Percentiles rank a stretch among this genome's conserved stretches.
Conservation (phyloP, 92 coral and sea anemone species). For the Micromussa lordhowensis region DNA sequence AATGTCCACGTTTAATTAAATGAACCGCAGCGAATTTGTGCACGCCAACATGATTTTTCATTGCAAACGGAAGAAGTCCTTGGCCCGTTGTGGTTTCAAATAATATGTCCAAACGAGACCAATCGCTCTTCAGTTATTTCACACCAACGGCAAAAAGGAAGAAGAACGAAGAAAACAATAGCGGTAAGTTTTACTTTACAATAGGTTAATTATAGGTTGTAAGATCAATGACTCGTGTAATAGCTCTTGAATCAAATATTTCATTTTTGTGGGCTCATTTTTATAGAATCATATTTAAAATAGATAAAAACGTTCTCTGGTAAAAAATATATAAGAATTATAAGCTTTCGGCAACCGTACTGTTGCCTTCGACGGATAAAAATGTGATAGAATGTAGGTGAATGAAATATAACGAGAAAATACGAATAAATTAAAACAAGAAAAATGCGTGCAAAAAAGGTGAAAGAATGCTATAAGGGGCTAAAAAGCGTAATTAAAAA, state of each 20-base stretch:
- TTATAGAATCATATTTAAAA: conserved; percentile 5
- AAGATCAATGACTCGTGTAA: conserved; percentile 23
- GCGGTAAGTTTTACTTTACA: conserved; percentile 19
- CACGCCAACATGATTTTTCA: conserved; percentile 32
- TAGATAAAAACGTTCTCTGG: too few relatives aligned
- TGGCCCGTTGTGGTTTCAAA: conserved; percentile 30
- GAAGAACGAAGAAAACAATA: conserved; percentile 26
- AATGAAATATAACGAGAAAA: too few relatives aligned
- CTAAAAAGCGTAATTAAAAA: too few relatives aligned
- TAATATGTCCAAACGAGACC: conserved; percentile 33
- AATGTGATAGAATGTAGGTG: too few relatives aligned
- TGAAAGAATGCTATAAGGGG: too few relatives aligned
- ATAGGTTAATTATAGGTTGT: conserved; percentile 18
- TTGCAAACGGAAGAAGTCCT: conserved; percentile 36
- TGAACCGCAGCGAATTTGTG: conserved; percentile 2
- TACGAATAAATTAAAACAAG: too few relatives aligned
- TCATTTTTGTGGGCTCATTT: conserved; percentile 8
- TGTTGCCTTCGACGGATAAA: too few relatives aligned
- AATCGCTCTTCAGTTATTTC: conserved; percentile 42
- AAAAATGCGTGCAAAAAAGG: too few relatives aligned
- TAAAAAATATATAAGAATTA: too few relatives aligned
- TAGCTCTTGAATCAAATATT: conserved; percentile 33
- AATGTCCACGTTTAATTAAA: conserved; percentile 10
- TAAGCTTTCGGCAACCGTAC: too few relatives aligned
- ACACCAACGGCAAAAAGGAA: conserved; percentile 26